phyloP scores from a whole-genome alignment of 2,888 invertebrate species.

The Arctia plantaginis region DNA sequence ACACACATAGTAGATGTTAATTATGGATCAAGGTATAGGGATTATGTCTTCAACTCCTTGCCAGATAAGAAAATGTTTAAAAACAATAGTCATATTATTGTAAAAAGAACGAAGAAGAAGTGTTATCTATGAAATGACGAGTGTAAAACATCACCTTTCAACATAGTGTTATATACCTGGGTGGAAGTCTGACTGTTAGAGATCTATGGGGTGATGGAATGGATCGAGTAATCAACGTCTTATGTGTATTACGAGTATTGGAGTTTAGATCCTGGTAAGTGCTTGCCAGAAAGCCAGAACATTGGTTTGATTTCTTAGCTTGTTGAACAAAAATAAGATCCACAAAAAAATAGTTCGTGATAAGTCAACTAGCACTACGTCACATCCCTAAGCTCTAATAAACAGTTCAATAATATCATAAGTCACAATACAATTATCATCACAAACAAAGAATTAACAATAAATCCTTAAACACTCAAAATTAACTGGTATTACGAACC shows the following conservation, averaged over 20 bases:
- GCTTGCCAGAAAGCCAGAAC: neutral
- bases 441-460: slow-evolving; percentile 26
- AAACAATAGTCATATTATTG: no score
- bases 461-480: slow-evolving; percentile 32
- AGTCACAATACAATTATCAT: slow-evolving; percentile 11
- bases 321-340: neutral
- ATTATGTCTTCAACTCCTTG: neutral
- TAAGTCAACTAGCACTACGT: neutral
- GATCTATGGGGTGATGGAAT: no score
- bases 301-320: neutral
- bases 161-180: no score
- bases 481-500: slow-evolving; percentile 33
- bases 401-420: slow-evolving; percentile 14
- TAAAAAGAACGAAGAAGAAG: no score
- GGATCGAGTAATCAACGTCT: no score
- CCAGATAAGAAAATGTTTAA: neutral
- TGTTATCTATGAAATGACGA: no score
- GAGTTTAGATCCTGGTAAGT: neutral
- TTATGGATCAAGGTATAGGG: neutral
- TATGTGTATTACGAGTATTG: no score
- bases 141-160: no score
- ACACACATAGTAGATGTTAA: neutral
- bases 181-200: no score
- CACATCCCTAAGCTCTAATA: slow-evolving; percentile 4
- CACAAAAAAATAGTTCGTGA: neutral